Percentiles rank a stretch among this genome's conserved stretches.
Conservation (phyloP, 2,113 vertebrate genomes). For the Neoarius graeffei region DNA sequence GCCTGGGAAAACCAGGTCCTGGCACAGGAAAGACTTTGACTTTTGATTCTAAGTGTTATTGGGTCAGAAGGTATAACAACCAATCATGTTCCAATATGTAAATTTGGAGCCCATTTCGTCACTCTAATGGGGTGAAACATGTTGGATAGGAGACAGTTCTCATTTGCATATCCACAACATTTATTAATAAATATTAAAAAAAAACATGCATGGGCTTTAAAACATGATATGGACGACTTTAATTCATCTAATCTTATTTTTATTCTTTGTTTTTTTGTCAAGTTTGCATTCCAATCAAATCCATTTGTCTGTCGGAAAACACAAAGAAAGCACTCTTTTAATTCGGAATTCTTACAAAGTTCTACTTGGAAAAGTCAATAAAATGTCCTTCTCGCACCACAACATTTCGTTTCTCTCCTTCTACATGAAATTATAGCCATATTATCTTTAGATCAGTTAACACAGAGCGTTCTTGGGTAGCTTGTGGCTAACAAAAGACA, state of each 20-base stretch:
- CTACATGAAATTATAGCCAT: neutral
- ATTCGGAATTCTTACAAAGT: neutral
- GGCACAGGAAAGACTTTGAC: too few species aligned
- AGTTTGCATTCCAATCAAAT: neutral
- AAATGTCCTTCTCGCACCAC: neutral
- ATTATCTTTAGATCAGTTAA: neutral
- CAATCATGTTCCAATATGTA: slow-evolving; percentile 2
- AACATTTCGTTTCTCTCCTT: neutral
- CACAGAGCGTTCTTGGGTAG: neutral
- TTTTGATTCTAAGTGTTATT: neutral
- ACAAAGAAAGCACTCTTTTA: neutral
- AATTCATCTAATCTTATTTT: neutral
- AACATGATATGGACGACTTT: neutral
- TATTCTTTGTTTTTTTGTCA: neutral
- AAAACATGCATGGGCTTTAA: neutral
- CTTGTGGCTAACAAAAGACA: neutral
- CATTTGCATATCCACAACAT: neutral
- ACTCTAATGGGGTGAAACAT: neutral
- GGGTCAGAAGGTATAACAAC: neutral
- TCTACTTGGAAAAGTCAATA: too few species aligned
- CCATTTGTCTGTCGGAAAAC: neutral
- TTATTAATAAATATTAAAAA: too few species aligned
- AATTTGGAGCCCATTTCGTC: neutral
- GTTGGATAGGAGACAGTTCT: neutral
- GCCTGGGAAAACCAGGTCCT: too few species aligned